phyloP scores from a whole-genome alignment of 1,140 invertebrate genomes.

The Oncopodura yosiiana region DNA sequence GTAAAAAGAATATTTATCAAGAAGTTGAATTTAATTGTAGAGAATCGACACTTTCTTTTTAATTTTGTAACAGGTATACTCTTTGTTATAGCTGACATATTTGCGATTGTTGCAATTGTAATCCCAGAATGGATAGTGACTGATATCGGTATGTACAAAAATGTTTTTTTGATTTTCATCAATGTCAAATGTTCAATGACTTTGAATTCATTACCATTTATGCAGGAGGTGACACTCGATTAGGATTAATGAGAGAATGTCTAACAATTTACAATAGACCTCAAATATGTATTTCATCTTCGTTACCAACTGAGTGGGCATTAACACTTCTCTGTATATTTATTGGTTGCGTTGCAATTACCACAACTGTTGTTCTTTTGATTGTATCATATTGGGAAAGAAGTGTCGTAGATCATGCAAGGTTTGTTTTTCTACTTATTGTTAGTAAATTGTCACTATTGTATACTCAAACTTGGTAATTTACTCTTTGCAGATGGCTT shows the following conservation, averaged over 20 bases:
- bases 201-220: conserved; percentile 21
- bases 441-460: too few relatives aligned
- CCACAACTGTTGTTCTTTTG: conserved; percentile 76
- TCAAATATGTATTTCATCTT: conserved; percentile 25
- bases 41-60: too few relatives aligned
- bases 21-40: too few relatives aligned
- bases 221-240: conserved; percentile 64
- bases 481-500: too few relatives aligned
- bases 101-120: conserved; percentile 82
- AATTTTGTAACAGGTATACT: too few relatives aligned
- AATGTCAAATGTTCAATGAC: too few relatives aligned
- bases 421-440: too few relatives aligned
- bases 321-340: conserved; percentile 82
- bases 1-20: too few relatives aligned
- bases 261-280: conserved; percentile 80
- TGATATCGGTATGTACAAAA: conserved; percentile 70
- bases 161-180: too few relatives aligned
- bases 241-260: conserved; percentile 88
- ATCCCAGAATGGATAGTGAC: conserved; percentile 95
- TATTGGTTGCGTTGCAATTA: conserved; percentile 83
- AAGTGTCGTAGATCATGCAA: conserved; percentile 78
- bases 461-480: too few relatives aligned
- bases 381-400: conserved; percentile 81
- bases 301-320: conserved; percentile 61
- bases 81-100: conserved; percentile 84